Evolutionary conservation across 2,797 vertebrate species (phyloP).

Genomic region (Neosalanx taihuensis): DNA sequence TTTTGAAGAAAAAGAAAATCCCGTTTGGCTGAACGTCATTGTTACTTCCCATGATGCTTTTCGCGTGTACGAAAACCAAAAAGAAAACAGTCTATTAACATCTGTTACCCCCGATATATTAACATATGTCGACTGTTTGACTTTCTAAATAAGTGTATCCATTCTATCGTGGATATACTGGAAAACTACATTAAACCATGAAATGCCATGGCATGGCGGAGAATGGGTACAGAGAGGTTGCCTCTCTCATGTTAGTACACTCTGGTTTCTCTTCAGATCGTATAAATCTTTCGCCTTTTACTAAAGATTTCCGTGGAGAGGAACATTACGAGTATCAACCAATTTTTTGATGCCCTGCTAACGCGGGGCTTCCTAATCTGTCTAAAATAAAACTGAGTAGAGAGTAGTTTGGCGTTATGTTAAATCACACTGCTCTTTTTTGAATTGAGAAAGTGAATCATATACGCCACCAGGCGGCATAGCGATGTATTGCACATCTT

Average conservation of each 20-base stretch:
- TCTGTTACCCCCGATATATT: background rate
- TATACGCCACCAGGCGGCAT: too few relatives aligned
- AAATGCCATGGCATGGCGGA: background rate
- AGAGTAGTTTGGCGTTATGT: too few relatives aligned
- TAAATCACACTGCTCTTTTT: too few relatives aligned
- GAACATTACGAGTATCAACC: slow-evolving; percentile 16
- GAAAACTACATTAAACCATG: background rate
- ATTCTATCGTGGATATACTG: background rate
- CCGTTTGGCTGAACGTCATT: background rate
- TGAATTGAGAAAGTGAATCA: too few relatives aligned
- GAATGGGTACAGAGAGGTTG: background rate
- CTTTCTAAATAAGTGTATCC: background rate
- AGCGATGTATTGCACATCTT: too few relatives aligned
- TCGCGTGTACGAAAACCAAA: background rate
- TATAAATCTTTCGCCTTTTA: slow-evolving; percentile 50
- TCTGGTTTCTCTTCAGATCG: slow-evolving; percentile 44
- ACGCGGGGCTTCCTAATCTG: slow-evolving; percentile 4
- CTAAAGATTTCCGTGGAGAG: slow-evolving; percentile 51
- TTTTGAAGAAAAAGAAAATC: background rate
- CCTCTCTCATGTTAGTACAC: background rate
- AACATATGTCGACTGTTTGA: background rate
- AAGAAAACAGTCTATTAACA: background rate
- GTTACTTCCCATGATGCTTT: slow-evolving; percentile 1
- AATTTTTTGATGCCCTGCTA: slow-evolving; percentile 38
- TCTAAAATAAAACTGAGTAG: background rate